These are phyloP conservation scores for Enteromius argenteus DNA, from an alignment of 2,797 vertebrate genomes.

Conservation along the genomic window DNA sequence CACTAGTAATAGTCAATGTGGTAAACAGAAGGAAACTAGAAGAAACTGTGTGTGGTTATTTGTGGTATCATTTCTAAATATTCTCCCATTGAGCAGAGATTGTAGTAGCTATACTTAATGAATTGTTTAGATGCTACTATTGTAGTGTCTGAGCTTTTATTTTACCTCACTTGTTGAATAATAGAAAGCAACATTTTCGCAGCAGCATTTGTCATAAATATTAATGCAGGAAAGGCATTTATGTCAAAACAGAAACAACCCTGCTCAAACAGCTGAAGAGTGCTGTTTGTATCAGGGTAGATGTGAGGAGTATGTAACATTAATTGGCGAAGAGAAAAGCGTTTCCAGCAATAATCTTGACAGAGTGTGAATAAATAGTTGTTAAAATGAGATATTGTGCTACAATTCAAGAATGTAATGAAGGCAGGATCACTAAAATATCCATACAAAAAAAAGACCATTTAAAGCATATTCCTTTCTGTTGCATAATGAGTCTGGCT, in stretches of 20 bases:
- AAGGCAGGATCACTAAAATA: slow-evolving; percentile 31
- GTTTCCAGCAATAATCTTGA: slow-evolving; percentile 34
- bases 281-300: slow-evolving; percentile 16
- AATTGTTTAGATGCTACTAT: slow-evolving; percentile 47
- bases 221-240: slow-evolving; percentile 39
- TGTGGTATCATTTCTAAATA: slow-evolving; percentile 55
- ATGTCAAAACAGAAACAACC: slow-evolving; percentile 47
- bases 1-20: slow-evolving; percentile 4
- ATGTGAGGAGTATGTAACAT: slow-evolving; percentile 30
- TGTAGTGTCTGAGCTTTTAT: slow-evolving; percentile 44
- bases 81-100: slow-evolving; percentile 17
- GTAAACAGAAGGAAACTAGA: background rate
- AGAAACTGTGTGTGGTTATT: slow-evolving; percentile 9
- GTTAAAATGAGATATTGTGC: slow-evolving; percentile 44
- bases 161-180: slow-evolving; percentile 41
- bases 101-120: slow-evolving; percentile 28
- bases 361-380: slow-evolving; percentile 45
- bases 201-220: slow-evolving; percentile 50
- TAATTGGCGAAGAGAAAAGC: slow-evolving; percentile 40
- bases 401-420: slow-evolving; percentile 16
- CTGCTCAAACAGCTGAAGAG: slow-evolving; percentile 18
- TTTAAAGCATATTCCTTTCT: slow-evolving; percentile 4
- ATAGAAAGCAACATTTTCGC: slow-evolving; percentile 20
- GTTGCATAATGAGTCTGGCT: slow-evolving; percentile 25
- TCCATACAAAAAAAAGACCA: background rate